A percentile compares a stretch with the other conserved stretches of the same genome.
Evolutionary conservation across 1,140 invertebrate genomes (phyloP).

Genomic region (Cydia amplana): DNA sequence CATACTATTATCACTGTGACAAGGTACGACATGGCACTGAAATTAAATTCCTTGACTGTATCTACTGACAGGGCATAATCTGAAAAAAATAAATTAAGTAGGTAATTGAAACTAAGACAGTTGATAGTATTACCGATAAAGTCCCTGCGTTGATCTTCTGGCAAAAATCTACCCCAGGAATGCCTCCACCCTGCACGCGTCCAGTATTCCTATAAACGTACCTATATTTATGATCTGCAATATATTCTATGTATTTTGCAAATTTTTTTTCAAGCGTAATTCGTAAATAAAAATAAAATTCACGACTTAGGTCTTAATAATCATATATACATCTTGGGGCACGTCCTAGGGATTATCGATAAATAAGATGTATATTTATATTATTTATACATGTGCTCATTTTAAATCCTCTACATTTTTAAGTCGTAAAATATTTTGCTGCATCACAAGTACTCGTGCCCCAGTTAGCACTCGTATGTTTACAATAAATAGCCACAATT

Average conservation of each 20-base stretch:
- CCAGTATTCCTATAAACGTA: background rate
- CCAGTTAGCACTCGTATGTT: no score
- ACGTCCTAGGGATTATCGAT: no score
- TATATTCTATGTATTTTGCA: background rate
- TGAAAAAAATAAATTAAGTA: no score
- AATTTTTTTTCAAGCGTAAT: background rate
- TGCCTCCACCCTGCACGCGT: constrained; percentile 1
- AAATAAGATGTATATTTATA: no score
- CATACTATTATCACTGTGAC: no score
- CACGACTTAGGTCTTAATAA: background rate
- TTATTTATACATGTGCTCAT: no score
- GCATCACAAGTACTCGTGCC: no score
- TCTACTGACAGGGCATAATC: no score
- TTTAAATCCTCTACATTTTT: no score
- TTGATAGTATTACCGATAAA: background rate
- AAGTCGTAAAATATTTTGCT: no score
- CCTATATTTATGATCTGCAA: background rate
- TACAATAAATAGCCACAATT: background rate
- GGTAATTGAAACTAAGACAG: background rate
- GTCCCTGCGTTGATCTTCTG: background rate
- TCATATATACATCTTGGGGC: background rate
- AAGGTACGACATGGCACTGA: no score
- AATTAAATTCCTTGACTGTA: no score
- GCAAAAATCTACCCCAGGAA: background rate
- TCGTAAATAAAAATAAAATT: background rate